Evolutionary conservation across 2,888 invertebrate genomes (phyloP).

Genomic region (Agrotis clavis): DNA sequence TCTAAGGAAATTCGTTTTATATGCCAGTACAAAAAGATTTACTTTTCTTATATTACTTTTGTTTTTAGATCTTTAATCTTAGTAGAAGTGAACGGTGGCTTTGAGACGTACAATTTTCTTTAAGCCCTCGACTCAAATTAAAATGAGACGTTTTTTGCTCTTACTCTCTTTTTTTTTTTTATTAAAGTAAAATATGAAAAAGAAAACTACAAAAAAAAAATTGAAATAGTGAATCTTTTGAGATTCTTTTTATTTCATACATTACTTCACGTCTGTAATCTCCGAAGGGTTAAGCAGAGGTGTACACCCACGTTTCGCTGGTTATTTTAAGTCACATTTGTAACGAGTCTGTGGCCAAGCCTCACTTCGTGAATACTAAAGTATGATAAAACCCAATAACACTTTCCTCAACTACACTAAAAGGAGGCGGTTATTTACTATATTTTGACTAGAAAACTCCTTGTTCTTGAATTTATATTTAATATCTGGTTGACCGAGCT

Average conservation of each 20-base stretch:
- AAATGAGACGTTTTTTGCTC: slow-evolving; percentile 18
- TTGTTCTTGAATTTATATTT: not conserved
- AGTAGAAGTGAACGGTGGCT: slow-evolving; percentile 6
- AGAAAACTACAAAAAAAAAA: too few relatives aligned
- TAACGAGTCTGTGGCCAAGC: too few relatives aligned
- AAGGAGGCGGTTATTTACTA: too few relatives aligned
- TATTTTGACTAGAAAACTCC: too few relatives aligned
- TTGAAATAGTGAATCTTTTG: not conserved
- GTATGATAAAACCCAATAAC: too few relatives aligned
- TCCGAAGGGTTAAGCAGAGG: too few relatives aligned
- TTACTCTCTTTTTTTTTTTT: not conserved
- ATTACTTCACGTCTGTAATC: too few relatives aligned
- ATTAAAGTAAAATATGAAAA: not conserved
- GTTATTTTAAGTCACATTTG: too few relatives aligned
- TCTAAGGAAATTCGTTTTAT: not conserved
- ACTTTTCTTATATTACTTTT: not conserved
- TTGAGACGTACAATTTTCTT: slow-evolving; percentile 25
- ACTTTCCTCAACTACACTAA: too few relatives aligned
- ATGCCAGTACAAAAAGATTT: not conserved
- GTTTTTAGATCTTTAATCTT: slow-evolving; percentile 13
- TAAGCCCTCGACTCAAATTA: slow-evolving; percentile 23
- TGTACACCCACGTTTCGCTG: too few relatives aligned
- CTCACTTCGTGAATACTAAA: too few relatives aligned
- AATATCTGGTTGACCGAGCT: too few relatives aligned
- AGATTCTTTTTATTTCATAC: not conserved